These are phyloP conservation scores for Macrosoma leucophasiata DNA, from an alignment of 2,888 invertebrate genomes.

Conservation along the genomic window DNA sequence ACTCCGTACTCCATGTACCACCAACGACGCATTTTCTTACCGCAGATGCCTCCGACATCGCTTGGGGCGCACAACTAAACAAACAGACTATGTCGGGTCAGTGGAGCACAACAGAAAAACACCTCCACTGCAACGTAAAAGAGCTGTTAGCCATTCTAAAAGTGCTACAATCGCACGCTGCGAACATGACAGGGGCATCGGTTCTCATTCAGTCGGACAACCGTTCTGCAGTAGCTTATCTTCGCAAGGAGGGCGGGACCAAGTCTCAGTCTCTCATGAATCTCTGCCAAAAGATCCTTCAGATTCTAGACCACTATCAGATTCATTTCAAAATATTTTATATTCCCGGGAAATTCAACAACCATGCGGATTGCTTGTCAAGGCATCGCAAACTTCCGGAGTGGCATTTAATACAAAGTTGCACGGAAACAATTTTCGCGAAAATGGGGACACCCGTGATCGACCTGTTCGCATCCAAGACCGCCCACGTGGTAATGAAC, in stretches of 20 bases:
- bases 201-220: no score
- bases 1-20: neutral
- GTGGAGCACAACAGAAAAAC: conserved; percentile 2
- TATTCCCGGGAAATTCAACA: no score
- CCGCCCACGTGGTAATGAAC: neutral
- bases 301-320: no score
- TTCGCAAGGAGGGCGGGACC: no score
- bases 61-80: conserved; percentile 6
- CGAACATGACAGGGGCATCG: no score
- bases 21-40: conserved; percentile 1
- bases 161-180: no score
- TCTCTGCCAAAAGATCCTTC: no score
- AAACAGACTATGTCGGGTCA: conserved; percentile 1
- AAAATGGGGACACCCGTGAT: neutral
- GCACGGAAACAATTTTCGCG: neutral
- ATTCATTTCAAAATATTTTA: no score
- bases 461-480: neutral
- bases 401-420: conserved; percentile 5
- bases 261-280: no score
- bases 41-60: conserved; percentile 1
- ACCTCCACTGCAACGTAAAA: conserved; percentile 3
- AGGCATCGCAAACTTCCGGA: no score
- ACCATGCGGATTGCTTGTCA: no score
- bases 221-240: no score
- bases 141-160: conserved; percentile 2